Evolutionary conservation across 2,888 invertebrate genomes (phyloP), one percentile per base, ranked within the genome.

Genomic region (Galeopsomyia nigrocyanea): DNA sequence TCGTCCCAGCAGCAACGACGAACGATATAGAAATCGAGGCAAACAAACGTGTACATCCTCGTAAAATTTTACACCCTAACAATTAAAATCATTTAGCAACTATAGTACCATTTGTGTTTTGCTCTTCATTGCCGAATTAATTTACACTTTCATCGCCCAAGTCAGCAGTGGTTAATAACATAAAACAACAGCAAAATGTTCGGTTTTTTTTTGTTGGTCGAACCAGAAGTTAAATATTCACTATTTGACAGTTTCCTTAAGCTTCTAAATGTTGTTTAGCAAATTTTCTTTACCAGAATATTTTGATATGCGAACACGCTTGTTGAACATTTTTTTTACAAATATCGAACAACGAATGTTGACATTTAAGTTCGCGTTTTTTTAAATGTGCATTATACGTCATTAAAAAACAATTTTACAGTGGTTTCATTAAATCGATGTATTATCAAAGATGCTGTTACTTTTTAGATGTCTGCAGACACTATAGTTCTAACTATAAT

Each of bases 301-400:
- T 39, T n/a, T 51, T 67, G 67, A 67, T 67, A 60, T 67, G 67
- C 57, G 49, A 58, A 50, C 31, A 10, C 57, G 66, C 51, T 39
- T 60, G 58, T 60, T 53, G 16, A 58, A 67, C 50, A 26, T 49
- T 14, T 66, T 50, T 57, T 67, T 50, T 57, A 22, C 26, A 21
- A 39, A 26, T 46, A 50, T 60, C n/a, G 53, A 22, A 53, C 53
- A 21, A 60, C 21, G 13, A 67, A 67, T 26, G 21, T 47, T 39
- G 31, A 39, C 39, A 39, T 39, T 39, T 6, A 19, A 21, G 26
- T 22, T 57, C 22, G 16, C 19, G 13, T 65, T 55, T 49, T 19
- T 17, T 14, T 64, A 13, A 17, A 31, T 56, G 2, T 57, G 31
- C 14, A 39, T 39, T 39, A 39, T 39, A 39, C 39, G 39, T 13